A percentile compares a stretch with the other conserved stretches of the same genome.
These are phyloP conservation scores for Timema podura DNA, from an alignment of 2,888 invertebrate species.

Conservation along the genomic window DNA sequence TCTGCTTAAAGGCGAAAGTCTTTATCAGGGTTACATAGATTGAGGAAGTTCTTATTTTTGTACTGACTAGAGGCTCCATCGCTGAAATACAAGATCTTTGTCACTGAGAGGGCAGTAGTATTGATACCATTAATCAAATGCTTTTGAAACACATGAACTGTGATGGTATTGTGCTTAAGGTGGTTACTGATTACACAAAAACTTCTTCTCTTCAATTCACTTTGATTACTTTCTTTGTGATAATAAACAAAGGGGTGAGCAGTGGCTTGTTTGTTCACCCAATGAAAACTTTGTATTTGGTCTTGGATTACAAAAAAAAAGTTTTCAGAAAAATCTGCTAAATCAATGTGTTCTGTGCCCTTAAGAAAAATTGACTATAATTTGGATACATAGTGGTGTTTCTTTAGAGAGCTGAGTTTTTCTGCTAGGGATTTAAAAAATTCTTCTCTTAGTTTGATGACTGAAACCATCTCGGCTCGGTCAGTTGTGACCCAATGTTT, in stretches of 20 bases:
- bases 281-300: slow-evolving; percentile 2
- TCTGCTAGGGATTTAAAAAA: slow-evolving; percentile 6
- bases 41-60: slow-evolving; percentile 3
- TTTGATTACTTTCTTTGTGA: slow-evolving; percentile 1
- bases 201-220: slow-evolving; percentile 1
- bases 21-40: not conserved
- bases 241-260: not conserved
- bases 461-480: not conserved
- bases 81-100: not conserved
- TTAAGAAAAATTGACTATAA: not conserved
- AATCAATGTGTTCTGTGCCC: slow-evolving; percentile 2
- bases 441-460: not conserved
- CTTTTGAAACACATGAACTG: slow-evolving; percentile 9
- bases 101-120: not conserved
- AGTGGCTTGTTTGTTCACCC: slow-evolving; percentile 3
- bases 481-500: slow-evolving; percentile 7
- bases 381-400: not conserved
- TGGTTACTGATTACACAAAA: not conserved
- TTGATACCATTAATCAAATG: slow-evolving; percentile 1
- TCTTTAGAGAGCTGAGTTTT: not conserved
- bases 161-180: not conserved
- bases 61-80: not conserved
- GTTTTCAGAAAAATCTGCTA: slow-evolving; percentile 6
- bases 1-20: slow-evolving; percentile 6
- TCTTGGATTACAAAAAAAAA: not conserved